These are phyloP conservation scores for Zingel zingel DNA, from an alignment of 2,113 vertebrate genomes.

Conservation along the genomic window DNA sequence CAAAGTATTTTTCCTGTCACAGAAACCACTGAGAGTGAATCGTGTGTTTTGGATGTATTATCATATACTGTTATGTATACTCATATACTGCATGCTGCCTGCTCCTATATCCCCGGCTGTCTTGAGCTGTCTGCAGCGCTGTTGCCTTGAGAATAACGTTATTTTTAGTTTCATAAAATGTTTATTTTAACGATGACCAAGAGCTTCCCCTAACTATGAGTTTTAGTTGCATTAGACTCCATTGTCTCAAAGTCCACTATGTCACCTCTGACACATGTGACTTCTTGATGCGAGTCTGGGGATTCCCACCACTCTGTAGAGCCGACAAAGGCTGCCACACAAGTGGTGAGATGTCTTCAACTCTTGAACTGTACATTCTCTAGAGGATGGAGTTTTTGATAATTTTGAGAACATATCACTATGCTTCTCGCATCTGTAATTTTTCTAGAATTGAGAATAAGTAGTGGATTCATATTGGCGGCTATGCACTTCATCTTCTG, in stretches of 20 bases:
- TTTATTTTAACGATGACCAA: too few relatives aligned
- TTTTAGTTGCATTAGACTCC: background rate
- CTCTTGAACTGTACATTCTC: background rate
- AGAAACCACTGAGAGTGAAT: too few relatives aligned
- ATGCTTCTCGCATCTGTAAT: constrained; percentile 15
- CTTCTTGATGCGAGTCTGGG: background rate
- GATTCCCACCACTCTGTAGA: background rate
- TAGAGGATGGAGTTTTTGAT: constrained; percentile 2
- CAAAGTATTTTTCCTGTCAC: too few relatives aligned
- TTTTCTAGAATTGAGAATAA: constrained; percentile 33
- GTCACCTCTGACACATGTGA: background rate
- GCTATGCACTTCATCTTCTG: constrained; percentile 45
- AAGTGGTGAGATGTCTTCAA: constrained; percentile 4
- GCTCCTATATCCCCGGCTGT: too few relatives aligned
- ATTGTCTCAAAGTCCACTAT: background rate
- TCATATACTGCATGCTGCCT: too few relatives aligned
- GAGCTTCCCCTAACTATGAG: too few relatives aligned
- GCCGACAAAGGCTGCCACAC: constrained; percentile 5
- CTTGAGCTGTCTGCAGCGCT: too few relatives aligned
- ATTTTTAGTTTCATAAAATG: too few relatives aligned
- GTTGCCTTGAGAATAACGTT: too few relatives aligned
- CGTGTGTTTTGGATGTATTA: background rate
- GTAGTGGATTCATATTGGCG: constrained; percentile 49
- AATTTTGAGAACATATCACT: constrained; percentile 8
- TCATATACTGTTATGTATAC: too few relatives aligned